Base-by-base conservation (phyloP, 2,113 vertebrate genomes). In the Mixornis gularis region DNA sequence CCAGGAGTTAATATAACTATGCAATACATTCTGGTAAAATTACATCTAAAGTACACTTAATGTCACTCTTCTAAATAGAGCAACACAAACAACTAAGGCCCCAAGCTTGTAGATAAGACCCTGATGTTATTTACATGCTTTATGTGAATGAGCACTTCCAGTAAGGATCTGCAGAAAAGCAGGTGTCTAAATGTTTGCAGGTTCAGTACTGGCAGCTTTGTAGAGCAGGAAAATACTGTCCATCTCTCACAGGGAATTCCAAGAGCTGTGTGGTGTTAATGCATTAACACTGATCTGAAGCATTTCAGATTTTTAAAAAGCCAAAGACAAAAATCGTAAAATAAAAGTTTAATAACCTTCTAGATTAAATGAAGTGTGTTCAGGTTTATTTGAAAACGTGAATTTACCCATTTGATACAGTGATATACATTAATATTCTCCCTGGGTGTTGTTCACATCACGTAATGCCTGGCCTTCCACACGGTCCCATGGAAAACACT, bases 1-100 rank as follows among this genome's bases (percentile, higher is more conserved):
- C 91, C 87, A 95, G 92, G 95, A 95, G 87, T 97, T 95, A 89
- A 95, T 92, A 78, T 36, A 78, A 78, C 71, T 89, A 62, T 55
- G 73, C 66, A 65, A 87, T 83, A 59, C 71, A 85, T 92, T 96
- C 87, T 79, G 58, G 60, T 48, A 82, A 87, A 94, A 95, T 92
- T 83, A 55, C 72, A 76, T 86, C 68, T 86, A 60, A 71, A 46
- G 62, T 73, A 87, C 43, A 74, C 26, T 58, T 92, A 81, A 87
- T 43, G 30, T 41, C 52, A 64, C 53, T 79, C 55, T 43, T 49
- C 66, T 81, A 86, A 83, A 93, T 3, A 77, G 38, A 90, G 66
- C 60, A 65, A 72, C 52, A 51, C 36, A 83, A 85, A 64, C 19
- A 92, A 66, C 60, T 34, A 51, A 90, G 68, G 68, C 30, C 29